Evolutionary conservation across 1,140 invertebrate species (phyloP), one percentile per base, ranked within the genome.

Genomic region (Sipha flava): DNA sequence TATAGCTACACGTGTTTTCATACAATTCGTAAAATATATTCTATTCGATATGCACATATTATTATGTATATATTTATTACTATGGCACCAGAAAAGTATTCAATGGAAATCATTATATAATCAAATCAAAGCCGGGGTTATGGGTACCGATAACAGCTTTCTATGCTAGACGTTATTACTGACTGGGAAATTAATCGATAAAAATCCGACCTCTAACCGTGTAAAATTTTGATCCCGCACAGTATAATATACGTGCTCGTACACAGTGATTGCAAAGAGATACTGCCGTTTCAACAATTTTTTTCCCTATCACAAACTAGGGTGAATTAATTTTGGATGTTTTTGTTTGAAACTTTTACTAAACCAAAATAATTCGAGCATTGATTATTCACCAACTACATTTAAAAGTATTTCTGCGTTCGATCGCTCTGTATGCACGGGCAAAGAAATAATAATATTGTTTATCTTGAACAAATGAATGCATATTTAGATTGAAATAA

Each of bases 131-230:
- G n/a, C 40, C 12, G 40, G 43, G 23, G 66, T 47, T 70, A 70
- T 29, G 16, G 23, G 43, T n/a, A 47, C 14, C 26, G 40, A 70
- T 45, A 45, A 70, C 66, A 29, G 66, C 66, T 47, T 70, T 45
- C 40, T 26, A 26, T 70, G 23, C 66, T 47, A 70, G 43, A 26
- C 66, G 66, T 47, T 70, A 70, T 70, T 43, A 31, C 26, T 18
- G 23, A 47, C 66, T 18, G 43, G 47, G 66, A 70, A 70, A 70
- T 47, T 47, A 7, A 29, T n/a, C 43, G 43, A 70, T 70, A 47
- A 70, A 29, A 70, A 29, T 70, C 40, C 66, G 66, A 70, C 43
- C 66, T 70, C 66, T 70, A 70, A 47, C 66, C 43, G 43, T 4
- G 40, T 70, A 45, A 16, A 47, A 45, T 47, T 47, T 47, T 37